Percentiles rank a stretch among this genome's conserved stretches.
These are phyloP conservation scores for Orientallactaga sibirica DNA, from an alignment of 2,797 vertebrate genomes.

Conservation along the genomic window DNA sequence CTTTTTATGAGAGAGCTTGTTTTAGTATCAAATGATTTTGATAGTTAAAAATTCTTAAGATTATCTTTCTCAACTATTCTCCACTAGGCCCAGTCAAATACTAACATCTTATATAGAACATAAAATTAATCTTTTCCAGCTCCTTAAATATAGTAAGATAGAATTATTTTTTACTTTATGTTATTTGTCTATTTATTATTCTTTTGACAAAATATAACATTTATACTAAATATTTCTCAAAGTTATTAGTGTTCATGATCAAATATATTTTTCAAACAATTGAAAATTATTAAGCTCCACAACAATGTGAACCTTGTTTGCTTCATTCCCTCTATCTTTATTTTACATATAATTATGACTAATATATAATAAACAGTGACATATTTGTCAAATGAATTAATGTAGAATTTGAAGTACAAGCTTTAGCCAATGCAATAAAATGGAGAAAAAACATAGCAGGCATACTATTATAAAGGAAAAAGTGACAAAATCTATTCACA, in stretches of 20 bases:
- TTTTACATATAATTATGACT: not conserved
- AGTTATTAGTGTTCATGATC: not conserved
- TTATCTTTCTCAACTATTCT: conserved; percentile 45
- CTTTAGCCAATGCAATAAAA: conserved; percentile 29
- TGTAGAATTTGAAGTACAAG: not conserved
- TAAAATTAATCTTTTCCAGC: conserved; percentile 47
- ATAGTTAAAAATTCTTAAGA: conserved; percentile 40
- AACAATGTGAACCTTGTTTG: not conserved
- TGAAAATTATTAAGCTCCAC: conserved; percentile 35
- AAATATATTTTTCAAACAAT: conserved; percentile 57
- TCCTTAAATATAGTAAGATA: conserved; percentile 48
- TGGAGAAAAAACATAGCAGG: conserved; percentile 6
- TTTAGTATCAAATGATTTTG: conserved; percentile 39
- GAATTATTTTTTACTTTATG: conserved; percentile 31
- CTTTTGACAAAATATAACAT: conserved; percentile 27
- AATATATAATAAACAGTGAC: not conserved
- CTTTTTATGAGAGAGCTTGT: conserved; percentile 48
- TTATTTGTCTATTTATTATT: too few species aligned
- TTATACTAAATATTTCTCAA: conserved; percentile 31
- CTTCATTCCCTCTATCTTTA: conserved; percentile 53
- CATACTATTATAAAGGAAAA: not conserved
- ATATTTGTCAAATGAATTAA: conserved; percentile 34
- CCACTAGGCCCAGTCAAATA: conserved; percentile 46
- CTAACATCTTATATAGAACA: conserved; percentile 45
- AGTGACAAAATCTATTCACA: too few species aligned